These are phyloP conservation scores for Nyctibius bracteatus DNA, from an alignment of 2,113 vertebrate species.

Conservation along the genomic window DNA sequence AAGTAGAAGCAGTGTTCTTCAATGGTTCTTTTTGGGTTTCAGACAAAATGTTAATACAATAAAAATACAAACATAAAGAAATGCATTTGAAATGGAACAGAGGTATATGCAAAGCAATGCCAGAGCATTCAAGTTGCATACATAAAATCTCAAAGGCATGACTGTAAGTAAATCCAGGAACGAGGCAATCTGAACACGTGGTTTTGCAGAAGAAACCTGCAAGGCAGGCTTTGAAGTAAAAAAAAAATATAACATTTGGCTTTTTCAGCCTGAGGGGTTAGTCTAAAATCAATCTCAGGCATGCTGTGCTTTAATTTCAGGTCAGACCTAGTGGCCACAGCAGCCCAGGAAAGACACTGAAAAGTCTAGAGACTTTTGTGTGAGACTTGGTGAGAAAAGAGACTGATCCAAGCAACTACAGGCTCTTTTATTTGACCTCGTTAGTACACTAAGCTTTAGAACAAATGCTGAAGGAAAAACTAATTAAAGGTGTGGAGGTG, in stretches of 20 bases:
- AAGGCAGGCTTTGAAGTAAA: background rate
- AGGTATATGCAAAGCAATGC: background rate
- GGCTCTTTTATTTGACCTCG: background rate
- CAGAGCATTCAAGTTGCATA: background rate
- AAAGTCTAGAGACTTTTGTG: background rate
- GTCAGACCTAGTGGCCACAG: background rate
- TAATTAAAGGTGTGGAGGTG: constrained; percentile 9
- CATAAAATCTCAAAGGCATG: background rate
- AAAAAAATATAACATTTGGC: background rate
- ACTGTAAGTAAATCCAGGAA: background rate
- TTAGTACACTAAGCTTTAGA: background rate
- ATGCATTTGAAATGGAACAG: background rate
- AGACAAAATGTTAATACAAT: background rate
- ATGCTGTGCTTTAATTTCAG: background rate
- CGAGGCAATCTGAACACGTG: background rate
- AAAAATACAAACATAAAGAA: background rate
- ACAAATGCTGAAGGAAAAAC: background rate
- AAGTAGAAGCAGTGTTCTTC: background rate
- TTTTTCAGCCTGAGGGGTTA: background rate
- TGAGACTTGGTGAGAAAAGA: background rate
- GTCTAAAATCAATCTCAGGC: background rate
- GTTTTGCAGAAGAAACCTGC: background rate
- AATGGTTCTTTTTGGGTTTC: background rate
- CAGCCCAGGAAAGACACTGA: background rate
- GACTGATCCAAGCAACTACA: background rate